Conservation (phyloP, 30 jellyfish, hydroid and myxozoan species). For the Pseudorhiza aurosa region DNA sequence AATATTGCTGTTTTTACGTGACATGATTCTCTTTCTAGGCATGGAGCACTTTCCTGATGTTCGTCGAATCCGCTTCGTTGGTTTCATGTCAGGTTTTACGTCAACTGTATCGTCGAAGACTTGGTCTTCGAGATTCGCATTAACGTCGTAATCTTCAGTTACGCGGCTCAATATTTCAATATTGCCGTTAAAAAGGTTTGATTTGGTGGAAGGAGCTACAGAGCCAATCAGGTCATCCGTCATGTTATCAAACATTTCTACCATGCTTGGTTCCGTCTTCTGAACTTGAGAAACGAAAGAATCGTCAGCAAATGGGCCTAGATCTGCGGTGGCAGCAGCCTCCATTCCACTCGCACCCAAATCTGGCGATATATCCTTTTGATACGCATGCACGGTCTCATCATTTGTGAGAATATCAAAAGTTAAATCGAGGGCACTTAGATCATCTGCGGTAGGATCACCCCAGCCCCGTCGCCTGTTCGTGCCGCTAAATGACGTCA, state of each 20-base stretch:
- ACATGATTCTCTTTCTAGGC: constrained; percentile 10
- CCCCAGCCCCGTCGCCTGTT: neutral
- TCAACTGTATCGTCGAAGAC: constrained; percentile 44
- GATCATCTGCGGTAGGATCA: neutral
- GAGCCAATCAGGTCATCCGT: constrained; percentile 20
- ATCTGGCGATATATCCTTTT: constrained; percentile 4
- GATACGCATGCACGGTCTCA: neutral
- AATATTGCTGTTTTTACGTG: constrained; percentile 21
- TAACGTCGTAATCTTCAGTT: constrained; percentile 23
- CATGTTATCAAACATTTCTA: constrained; percentile 10
- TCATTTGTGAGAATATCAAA: constrained; percentile 3
- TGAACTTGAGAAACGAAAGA: neutral
- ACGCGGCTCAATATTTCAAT: neutral
- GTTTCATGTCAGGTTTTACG: constrained; percentile 18
- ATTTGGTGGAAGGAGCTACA: neutral
- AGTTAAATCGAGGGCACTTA: neutral
- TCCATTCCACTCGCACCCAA: constrained; percentile 5
- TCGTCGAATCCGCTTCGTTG: constrained; percentile 29
- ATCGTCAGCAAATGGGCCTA: neutral
- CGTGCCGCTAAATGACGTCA: too few species aligned
- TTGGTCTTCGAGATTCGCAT: constrained; percentile 59
- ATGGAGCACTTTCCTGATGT: constrained; percentile 11
- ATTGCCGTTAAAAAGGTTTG: neutral
- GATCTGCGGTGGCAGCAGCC: neutral
- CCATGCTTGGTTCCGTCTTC: neutral